phyloP scores from a whole-genome alignment of 2,113 vertebrate genomes.

The Paralichthys olivaceus region DNA sequence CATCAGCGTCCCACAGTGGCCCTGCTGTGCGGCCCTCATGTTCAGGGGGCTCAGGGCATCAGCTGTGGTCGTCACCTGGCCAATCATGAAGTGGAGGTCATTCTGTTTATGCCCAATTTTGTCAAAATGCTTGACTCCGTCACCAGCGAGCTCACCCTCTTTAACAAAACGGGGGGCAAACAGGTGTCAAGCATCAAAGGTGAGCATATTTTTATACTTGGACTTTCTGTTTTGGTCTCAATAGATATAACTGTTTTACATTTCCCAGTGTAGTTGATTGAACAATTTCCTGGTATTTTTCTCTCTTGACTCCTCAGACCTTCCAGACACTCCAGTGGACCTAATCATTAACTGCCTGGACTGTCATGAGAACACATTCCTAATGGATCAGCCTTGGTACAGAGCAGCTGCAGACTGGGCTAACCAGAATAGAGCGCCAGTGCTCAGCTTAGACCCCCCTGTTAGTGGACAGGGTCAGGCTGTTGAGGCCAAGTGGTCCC shows the following conservation, averaged over 20 bases:
- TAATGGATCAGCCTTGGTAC: slow-evolving; percentile 98
- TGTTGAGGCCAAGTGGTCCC: slow-evolving; percentile 96
- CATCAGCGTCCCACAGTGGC: slow-evolving; percentile 96
- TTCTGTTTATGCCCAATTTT: slow-evolving; percentile 96
- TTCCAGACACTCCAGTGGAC: slow-evolving; percentile 94
- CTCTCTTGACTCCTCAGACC: slow-evolving; percentile 81
- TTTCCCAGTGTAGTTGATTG: not conserved
- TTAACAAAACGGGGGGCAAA: slow-evolving; percentile 91
- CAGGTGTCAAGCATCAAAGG: slow-evolving; percentile 96
- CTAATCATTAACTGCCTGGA: slow-evolving; percentile 98
- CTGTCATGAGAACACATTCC: slow-evolving; percentile 94
- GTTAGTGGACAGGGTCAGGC: slow-evolving; percentile 88
- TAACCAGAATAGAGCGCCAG: slow-evolving; percentile 94
- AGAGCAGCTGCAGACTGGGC: slow-evolving; percentile 95
- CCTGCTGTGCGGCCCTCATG: slow-evolving; percentile 93
- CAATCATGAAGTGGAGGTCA: slow-evolving; percentile 96
- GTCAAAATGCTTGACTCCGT: slow-evolving; percentile 97
- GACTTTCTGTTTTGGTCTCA: not conserved
- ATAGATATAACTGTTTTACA: not conserved
- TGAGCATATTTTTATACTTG: slow-evolving; percentile 49
- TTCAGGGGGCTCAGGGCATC: slow-evolving; percentile 98
- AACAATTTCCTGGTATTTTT: not conserved
- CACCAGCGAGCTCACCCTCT: slow-evolving; percentile 93
- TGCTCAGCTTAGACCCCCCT: slow-evolving; percentile 96
- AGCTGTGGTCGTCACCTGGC: slow-evolving; percentile 96